Percentiles rank a stretch among this genome's conserved stretches.
These are phyloP conservation scores for human DNA, from an alignment of 2,113 vertebrate genomes.

Conservation along the genomic window DNA sequence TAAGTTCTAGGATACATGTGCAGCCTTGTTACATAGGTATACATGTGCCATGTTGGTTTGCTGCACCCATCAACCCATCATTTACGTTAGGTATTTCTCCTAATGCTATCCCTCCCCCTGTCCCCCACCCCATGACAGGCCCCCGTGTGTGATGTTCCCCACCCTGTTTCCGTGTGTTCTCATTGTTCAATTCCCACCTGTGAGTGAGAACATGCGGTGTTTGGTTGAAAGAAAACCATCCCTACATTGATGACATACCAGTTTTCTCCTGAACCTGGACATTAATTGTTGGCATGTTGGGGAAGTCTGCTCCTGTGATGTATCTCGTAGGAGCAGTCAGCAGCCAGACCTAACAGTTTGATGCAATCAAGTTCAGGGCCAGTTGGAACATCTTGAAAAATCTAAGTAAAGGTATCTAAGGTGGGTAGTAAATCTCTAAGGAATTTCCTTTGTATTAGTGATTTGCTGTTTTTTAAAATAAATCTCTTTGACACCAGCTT, in stretches of 20 bases:
- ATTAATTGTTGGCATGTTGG: neutral
- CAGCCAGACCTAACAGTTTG: neutral
- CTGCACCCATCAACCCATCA: too few relatives aligned
- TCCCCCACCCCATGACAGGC: too few relatives aligned
- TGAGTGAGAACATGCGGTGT: too few relatives aligned
- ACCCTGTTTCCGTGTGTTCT: too few relatives aligned
- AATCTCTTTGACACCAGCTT: slow-evolving; percentile 5
- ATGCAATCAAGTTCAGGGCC: neutral
- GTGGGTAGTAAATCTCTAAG: neutral
- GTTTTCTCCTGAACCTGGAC: neutral
- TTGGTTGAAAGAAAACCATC: neutral
- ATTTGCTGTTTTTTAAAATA: neutral
- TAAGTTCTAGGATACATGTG: too few relatives aligned
- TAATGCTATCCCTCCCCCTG: too few relatives aligned
- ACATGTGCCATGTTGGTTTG: too few relatives aligned
- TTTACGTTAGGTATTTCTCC: too few relatives aligned
- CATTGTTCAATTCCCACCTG: too few relatives aligned
- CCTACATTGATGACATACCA: neutral
- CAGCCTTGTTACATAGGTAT: too few relatives aligned
- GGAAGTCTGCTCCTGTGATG: neutral
- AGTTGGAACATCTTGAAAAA: neutral
- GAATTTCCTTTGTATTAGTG: neutral
- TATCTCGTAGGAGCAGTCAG: neutral
- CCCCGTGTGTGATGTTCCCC: too few relatives aligned
- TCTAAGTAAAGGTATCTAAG: neutral